Evolutionary conservation across 2,113 vertebrate genomes (phyloP).

Genomic region (Dicaeum eximium): DNA sequence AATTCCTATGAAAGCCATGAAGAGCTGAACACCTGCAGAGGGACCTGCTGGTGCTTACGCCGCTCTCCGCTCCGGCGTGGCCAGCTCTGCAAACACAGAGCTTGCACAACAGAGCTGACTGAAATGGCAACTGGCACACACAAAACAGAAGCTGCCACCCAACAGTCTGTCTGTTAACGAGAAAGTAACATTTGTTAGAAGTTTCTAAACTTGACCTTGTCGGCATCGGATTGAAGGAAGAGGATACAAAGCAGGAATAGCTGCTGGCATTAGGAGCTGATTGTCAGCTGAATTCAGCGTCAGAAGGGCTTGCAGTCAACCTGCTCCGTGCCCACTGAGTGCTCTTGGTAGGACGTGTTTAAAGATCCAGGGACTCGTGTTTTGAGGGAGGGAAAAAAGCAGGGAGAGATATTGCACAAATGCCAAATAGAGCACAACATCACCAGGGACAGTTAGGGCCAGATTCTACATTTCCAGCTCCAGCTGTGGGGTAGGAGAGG

Average conservation of each 20-base stretch:
- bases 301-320: neutral
- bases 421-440: neutral
- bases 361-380: neutral
- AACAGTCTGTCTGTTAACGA: constrained; percentile 2
- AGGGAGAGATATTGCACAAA: neutral
- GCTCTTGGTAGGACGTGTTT: neutral
- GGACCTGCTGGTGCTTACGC: neutral
- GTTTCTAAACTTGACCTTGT: constrained; percentile 42
- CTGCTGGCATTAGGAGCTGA: constrained; percentile 24
- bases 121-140: neutral
- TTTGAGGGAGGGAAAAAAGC: neutral
- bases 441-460: neutral
- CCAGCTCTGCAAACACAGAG: neutral
- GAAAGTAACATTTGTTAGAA: constrained; percentile 35
- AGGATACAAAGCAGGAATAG: constrained; percentile 25
- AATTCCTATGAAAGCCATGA: neutral
- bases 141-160: neutral
- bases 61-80: neutral
- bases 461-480: neutral
- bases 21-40: neutral
- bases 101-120: neutral
- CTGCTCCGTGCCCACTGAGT: neutral
- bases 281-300: constrained; percentile 32
- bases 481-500: rapidly evolving
- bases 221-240: neutral